Base-by-base conservation (phyloP, 2,888 invertebrate genomes). In the Drosophila kanekoi region DNA sequence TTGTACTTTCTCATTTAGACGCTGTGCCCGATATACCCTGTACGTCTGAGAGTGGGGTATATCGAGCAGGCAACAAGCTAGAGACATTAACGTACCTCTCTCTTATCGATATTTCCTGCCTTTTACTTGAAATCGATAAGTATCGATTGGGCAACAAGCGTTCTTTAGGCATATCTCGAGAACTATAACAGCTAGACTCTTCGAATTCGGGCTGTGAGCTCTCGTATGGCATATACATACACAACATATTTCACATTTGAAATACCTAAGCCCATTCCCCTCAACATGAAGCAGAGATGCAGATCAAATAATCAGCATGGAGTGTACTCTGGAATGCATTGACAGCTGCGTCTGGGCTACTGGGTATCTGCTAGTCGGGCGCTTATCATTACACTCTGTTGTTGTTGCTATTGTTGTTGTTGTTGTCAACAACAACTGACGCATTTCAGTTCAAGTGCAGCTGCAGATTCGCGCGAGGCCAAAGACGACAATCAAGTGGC, bases 371-470 rank as follows among this genome's bases (percentile, higher is more conserved):
- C 9, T 4, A 13, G 16, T 38, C 40, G 52, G 4, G 1, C n/a
- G 28, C 5, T 1, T 1, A 16, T 40, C 28, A n/a, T 2, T 3
- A 9, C 49, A 52, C 51, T 52, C 51, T 57, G 52, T 16, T 53
- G 51, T 32, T 40, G 52, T 44, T 44, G 58, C 44, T 49, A 43
- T 20, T 23, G 48, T 14, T 47, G 56, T 23, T 41, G 60, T 45
- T 35, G 48, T 49, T 62, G 41, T 54, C 48, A 53, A 23, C 49
- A 62, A 38, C 37, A 72, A 56, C 66, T 81, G 87, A 82, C 84
- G 83, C 85, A 88, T 83, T 88, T 88, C 72, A 84, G 89, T 89
- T 83, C 83, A 83, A 83, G 83, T 87, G 83, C 83, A 86, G 66
- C 80, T 72, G 77, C 79, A 71, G 76, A 76, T 76, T 79, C 65